Conservation (phyloP, 1,140 invertebrate genomes). For the Muscidifurax raptorellus region DNA sequence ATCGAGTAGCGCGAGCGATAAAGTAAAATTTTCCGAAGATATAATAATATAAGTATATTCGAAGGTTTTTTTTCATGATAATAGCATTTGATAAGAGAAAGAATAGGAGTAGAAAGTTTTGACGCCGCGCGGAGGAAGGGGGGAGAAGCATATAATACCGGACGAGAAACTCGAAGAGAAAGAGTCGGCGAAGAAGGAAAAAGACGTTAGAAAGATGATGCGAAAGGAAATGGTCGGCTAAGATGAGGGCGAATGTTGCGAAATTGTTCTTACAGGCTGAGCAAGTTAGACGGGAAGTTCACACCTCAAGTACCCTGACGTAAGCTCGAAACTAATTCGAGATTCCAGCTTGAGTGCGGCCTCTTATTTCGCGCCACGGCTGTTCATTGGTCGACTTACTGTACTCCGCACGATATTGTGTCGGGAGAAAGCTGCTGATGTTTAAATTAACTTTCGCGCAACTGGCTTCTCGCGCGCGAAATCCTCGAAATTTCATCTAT, state of each 20-base stretch:
- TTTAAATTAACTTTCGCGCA: conserved; percentile 60
- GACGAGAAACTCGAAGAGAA: conserved; percentile 21
- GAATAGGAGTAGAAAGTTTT: conserved; percentile 39
- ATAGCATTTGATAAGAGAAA: conserved; percentile 23
- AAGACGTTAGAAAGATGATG: conserved; percentile 57
- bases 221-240: conserved; percentile 55
- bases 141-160: conserved; percentile 30
- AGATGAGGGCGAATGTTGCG: conserved; percentile 66
- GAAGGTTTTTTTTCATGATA: neutral
- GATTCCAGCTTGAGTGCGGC: conserved; percentile 67
- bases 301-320: conserved; percentile 68
- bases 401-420: conserved; percentile 45
- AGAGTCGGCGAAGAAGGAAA: conserved; percentile 38
- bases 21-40: neutral
- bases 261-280: conserved; percentile 69
- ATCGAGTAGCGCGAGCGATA: neutral
- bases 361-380: conserved; percentile 68
- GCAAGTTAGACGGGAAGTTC: conserved; percentile 69
- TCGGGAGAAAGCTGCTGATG: conserved; percentile 48
- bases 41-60: neutral
- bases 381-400: conserved; percentile 62
- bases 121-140: conserved; percentile 17
- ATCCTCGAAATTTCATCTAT: conserved; percentile 40
- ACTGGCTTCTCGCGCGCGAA: conserved; percentile 21
- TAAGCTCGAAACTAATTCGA: conserved; percentile 69